These are phyloP conservation scores for Galaxias olidus DNA, from an alignment of 2,797 vertebrate genomes.

Conservation along the genomic window DNA sequence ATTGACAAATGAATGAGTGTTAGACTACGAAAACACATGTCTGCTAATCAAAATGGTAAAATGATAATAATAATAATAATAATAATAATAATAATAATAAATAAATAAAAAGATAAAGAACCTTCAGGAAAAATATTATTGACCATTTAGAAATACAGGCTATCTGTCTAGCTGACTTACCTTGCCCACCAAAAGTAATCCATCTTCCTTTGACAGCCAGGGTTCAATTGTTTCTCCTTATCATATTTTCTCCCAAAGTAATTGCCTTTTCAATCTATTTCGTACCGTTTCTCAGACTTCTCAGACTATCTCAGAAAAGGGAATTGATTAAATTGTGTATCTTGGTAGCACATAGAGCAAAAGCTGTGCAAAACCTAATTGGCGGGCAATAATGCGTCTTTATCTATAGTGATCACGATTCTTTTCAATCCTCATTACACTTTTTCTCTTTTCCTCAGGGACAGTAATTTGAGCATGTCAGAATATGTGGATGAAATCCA, in stretches of 20 bases:
- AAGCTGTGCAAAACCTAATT: conserved; percentile 36
- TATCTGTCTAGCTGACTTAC: conserved; percentile 44
- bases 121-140: too few species aligned
- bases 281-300: conserved; percentile 55
- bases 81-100: too few species aligned
- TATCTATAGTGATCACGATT: conserved; percentile 60
- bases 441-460: conserved; percentile 36
- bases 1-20: too few species aligned
- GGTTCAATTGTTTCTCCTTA: conserved; percentile 57
- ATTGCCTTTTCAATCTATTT: conserved; percentile 56
- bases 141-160: conserved; percentile 42
- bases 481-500: conserved; percentile 29
- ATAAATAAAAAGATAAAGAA: too few species aligned
- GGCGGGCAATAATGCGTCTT: conserved; percentile 60
- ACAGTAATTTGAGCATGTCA: conserved; percentile 34
- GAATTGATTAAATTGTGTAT: conserved; percentile 69
- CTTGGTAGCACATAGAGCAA: conserved; percentile 34
- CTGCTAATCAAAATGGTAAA: too few species aligned
- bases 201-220: conserved; percentile 61
- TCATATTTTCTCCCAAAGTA: conserved; percentile 65
- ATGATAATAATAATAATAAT: too few species aligned
- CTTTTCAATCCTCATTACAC: conserved; percentile 49
- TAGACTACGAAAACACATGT: too few species aligned
- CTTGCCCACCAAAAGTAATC: conserved; percentile 58
- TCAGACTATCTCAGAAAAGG: conserved; percentile 34